Evolutionary conservation across 2,113 vertebrate species (phyloP), one percentile per base, ranked within the genome.

Genomic region (Oreochromis niloticus): DNA sequence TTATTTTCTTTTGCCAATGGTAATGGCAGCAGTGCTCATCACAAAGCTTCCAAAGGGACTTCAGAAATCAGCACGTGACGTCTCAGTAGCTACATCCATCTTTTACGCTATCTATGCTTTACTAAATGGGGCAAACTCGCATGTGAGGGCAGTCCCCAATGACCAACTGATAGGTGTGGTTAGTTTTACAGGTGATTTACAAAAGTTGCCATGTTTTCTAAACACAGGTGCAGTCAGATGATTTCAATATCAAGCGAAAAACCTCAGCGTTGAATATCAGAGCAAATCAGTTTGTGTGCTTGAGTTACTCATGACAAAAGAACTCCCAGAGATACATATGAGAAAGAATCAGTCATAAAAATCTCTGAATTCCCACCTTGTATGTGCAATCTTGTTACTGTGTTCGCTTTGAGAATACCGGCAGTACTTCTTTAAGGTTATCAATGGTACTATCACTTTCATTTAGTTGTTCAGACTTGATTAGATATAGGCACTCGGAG

Each of bases 91-190:
- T 68, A 14, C 36, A 22, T 22, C n/a, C 63, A 68, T 24, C 36
- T 41, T 22, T 68, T 39, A 66, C 4, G 1, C 61, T n/a, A 68
- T 22, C 0, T 68, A 41, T 41, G 63, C 32, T 66, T 66, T n/a
- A 39, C 61, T n/a, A 66, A 66, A 66, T 66, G 0, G 9, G 17
- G 4, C 10, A 36, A 61, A 61, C 1, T 61, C 1, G 0, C 30
- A 61, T 61, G 61, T 39, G 10, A 66, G 34, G 32, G 19, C 61
- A 66, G 39, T 66, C 1, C 61, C 61, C 34, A 66, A 13, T 66
- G 19, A n/a, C 19, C 61, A 39, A 1, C 61, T 66, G 61, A 66
- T 66, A 22, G 34, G 61, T 66, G 34, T 66, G 6, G 34, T 66
- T 2, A n/a, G 34, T n/a, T 66, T 39, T 66, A 66, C 6, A 0